Base-by-base conservation (phyloP, 2,113 vertebrate genomes). In the Pyrgilauda ruficollis region DNA sequence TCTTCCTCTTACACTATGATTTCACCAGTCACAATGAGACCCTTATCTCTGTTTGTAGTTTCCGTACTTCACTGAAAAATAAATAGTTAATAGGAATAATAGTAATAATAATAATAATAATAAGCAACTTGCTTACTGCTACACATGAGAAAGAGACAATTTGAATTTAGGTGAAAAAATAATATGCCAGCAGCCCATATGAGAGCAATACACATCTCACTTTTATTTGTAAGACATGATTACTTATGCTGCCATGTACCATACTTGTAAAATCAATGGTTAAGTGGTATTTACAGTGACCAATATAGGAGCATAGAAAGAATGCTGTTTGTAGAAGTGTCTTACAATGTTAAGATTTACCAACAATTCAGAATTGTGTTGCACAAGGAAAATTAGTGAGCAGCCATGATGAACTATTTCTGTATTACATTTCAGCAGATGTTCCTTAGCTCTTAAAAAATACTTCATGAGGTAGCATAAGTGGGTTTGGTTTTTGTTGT, bases 161-260 rank as follows among this genome's bases (percentile, higher is more conserved):
- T 52, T 87, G 35, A 91, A 82, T 89, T 55, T 55, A 75, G 47
- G 20, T 67, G 10, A 84, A 89, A 95, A 93, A 46, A 55, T 24
- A 31, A 62, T 24, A 62, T 20, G 21, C 23, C 39, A 84, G n/a
- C 64, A 83, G 33, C 11, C 43, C n/a, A 19, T 33, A 19, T 1
- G 33, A 77, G 37, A 76, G 15, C 31, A 93, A 85, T 27, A 69
- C 2, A 12, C 26, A 41, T 62, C 37, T 86, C 30, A 6, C 46
- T 37, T 86, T 83, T 86, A 74, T 88, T 70, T 84, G 8, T 70
- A 62, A 62, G 37, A 10, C 21, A 21, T 41, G 18, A 72, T 83
- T 63, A 43, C 37, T 84, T 62, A 39, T 3, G 15, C 41, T 58
- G n/a, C 53, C 72, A 20, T 27, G 9, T 62, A 24, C 13, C 49